These are phyloP conservation scores for cat (Felis catus) DNA, from an alignment of 2,113 vertebrate species.

Conservation along the genomic window DNA sequence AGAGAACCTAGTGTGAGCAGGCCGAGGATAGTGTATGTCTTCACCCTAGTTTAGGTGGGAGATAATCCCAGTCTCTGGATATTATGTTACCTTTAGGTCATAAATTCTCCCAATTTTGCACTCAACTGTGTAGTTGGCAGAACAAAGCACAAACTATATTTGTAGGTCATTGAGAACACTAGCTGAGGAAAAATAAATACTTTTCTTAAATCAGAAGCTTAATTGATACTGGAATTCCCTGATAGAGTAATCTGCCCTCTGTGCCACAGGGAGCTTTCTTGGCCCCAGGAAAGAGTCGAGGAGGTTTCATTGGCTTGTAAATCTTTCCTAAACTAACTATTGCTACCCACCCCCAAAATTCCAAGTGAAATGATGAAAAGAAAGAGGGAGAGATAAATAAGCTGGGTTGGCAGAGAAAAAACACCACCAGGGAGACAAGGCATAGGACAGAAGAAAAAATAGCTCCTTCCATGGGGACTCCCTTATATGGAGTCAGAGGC, in stretches of 20 bases:
- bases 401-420: not conserved
- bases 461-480: not conserved
- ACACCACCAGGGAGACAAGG: not conserved
- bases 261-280: conserved; percentile 29
- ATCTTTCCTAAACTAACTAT: conserved; percentile 43
- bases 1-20: not conserved
- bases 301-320: conserved; percentile 25
- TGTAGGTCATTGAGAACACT: conserved; percentile 42
- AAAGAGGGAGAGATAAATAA: not conserved
- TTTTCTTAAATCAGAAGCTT: not conserved
- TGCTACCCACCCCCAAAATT: not conserved
- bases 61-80: not conserved
- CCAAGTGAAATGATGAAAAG: conserved; percentile 16
- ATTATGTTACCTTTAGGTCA: conserved; percentile 20
- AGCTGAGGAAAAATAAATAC: not conserved
- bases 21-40: not conserved
- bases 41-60: not conserved
- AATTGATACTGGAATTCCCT: conserved; percentile 41
- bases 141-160: conserved; percentile 48
- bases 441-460: conserved; percentile 1
- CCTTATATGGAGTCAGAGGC: not conserved
- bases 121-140: not conserved
- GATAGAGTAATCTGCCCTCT: conserved; percentile 23
- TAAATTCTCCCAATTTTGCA: not conserved
- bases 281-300: not conserved